phyloP scores from a whole-genome alignment of 2,797 vertebrate species.

The Adrianichthys oophorus region DNA sequence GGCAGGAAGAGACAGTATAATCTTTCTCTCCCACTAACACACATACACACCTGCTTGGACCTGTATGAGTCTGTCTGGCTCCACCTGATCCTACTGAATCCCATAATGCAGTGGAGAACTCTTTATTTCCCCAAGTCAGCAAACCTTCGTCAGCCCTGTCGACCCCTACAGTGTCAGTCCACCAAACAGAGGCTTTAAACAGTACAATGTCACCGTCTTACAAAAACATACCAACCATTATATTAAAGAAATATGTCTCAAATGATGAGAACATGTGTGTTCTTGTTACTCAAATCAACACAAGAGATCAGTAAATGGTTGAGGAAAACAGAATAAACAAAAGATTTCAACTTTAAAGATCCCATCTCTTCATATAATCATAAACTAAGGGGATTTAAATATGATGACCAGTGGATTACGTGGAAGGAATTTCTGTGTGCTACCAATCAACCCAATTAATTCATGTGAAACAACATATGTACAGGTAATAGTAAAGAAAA shows the following conservation, averaged over 20 bases:
- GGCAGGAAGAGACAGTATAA: conserved; percentile 41
- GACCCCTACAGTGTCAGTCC: conserved; percentile 64
- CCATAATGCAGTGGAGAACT: conserved; percentile 59
- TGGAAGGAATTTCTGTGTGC: too few species aligned
- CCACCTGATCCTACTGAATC: conserved; percentile 61
- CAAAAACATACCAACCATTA: conserved; percentile 24
- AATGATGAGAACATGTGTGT: conserved; percentile 7
- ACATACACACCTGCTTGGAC: conserved; percentile 23
- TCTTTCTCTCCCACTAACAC: conserved; percentile 23
- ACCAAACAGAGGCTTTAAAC: conserved; percentile 42
- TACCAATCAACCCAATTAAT: too few species aligned
- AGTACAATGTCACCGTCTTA: conserved; percentile 17
- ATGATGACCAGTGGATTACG: too few species aligned
- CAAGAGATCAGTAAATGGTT: conserved; percentile 1
- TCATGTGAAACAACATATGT: too few species aligned
- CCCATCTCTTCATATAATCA: too few species aligned
- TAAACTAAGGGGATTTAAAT: too few species aligned
- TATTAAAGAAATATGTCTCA: not conserved
- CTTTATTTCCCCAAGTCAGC: conserved; percentile 77
- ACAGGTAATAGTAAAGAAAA: too few species aligned
- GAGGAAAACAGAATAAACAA: conserved; percentile 5
- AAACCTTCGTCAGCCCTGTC: conserved; percentile 61
- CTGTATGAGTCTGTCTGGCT: conserved; percentile 16
- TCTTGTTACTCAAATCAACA: conserved; percentile 9
- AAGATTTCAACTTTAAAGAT: conserved; percentile 1